Conservation (phyloP, 2,113 vertebrate species). For the Progne subis region DNA sequence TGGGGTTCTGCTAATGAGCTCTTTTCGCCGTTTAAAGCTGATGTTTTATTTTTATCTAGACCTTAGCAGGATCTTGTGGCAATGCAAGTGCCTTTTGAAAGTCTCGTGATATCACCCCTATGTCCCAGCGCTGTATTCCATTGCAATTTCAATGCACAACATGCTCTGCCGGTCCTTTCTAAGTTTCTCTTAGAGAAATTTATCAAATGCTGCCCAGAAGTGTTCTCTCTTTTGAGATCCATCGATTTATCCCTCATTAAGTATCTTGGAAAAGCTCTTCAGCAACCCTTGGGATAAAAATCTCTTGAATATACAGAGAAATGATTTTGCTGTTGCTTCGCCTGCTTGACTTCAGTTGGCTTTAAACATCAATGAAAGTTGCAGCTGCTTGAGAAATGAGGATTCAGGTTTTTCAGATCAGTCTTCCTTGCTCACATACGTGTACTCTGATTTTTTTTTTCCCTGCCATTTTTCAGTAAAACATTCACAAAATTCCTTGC, state of each 20-base stretch:
- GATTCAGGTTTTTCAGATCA: not conserved
- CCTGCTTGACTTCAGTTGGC: not conserved
- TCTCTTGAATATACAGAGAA: not conserved
- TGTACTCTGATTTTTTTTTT: not conserved
- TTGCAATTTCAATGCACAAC: not conserved
- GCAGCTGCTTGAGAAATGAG: not conserved
- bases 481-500: not conserved
- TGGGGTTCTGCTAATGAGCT: not conserved
- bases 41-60: not conserved
- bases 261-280: not conserved
- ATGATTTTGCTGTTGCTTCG: not conserved
- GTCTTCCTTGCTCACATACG: not conserved
- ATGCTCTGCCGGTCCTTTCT: not conserved
- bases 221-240: not conserved
- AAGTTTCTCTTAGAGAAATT: not conserved
- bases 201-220: not conserved
- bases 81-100: not conserved
- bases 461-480: not conserved
- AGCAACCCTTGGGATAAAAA: not conserved
- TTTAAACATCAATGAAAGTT: not conserved
- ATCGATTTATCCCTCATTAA: not conserved
- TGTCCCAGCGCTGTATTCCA: not conserved
- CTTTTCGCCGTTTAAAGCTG: not conserved
- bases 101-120: no score
- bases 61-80: accelerated